A percentile compares a stretch with the other conserved stretches of the same genome.
phyloP scores from a whole-genome alignment of 1,140 invertebrate species.

The Drosophila ironensis region DNA sequence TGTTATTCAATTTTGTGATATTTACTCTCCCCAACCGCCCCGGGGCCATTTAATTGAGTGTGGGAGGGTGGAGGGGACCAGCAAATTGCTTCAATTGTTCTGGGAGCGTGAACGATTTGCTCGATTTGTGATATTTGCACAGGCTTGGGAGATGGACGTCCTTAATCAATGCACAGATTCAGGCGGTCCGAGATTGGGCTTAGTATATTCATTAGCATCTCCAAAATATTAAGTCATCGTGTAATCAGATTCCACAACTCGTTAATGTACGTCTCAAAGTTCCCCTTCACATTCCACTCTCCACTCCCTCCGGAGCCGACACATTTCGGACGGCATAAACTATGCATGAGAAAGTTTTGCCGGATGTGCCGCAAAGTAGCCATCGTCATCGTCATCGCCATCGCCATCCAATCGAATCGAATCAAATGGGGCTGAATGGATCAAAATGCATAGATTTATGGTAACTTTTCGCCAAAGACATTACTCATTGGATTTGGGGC shows the following conservation, averaged over 20 bases:
- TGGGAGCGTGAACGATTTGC: constrained; percentile 27
- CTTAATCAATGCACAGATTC: no score
- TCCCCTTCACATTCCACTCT: not conserved
- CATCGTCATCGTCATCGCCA: no score
- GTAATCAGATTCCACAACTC: constrained; percentile 37
- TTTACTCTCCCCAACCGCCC: constrained; percentile 44
- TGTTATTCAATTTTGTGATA: constrained; percentile 75
- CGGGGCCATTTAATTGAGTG: constrained; percentile 24
- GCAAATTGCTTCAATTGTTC: constrained; percentile 63
- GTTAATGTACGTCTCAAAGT: constrained; percentile 6
- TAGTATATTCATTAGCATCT: constrained; percentile 14
- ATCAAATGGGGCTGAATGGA: constrained; percentile 5
- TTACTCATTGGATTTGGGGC: constrained; percentile 38
- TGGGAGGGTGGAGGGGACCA: not conserved
- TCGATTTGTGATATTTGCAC: constrained; percentile 29
- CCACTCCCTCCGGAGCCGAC: constrained; percentile 22
- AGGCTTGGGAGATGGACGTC: not conserved
- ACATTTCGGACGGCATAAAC: constrained; percentile 33
- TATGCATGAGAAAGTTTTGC: constrained; percentile 38
- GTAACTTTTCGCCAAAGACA: constrained; percentile 37
- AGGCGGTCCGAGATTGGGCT: no score
- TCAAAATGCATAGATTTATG: constrained; percentile 25
- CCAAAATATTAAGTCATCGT: constrained; percentile 3
- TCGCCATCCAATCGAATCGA: constrained; percentile 14
- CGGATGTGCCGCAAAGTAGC: constrained; percentile 26